These are phyloP conservation scores for Brachyrhaphis roseni DNA, from an alignment of 2,797 vertebrate genomes.

Conservation along the genomic window DNA sequence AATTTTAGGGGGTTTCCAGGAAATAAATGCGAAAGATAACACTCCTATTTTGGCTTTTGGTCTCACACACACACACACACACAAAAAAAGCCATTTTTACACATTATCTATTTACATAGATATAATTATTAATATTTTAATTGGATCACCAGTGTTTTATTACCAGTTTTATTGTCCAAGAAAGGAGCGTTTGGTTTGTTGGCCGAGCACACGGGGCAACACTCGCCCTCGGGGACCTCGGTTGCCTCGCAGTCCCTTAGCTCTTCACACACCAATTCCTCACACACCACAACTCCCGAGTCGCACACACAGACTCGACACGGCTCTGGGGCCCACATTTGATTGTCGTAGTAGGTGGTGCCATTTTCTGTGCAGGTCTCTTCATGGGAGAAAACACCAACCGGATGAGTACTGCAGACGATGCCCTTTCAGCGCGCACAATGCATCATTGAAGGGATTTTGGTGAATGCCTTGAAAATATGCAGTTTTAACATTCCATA, in stretches of 20 bases:
- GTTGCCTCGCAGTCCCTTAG: constrained; percentile 28
- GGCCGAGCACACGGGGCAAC: constrained; percentile 49
- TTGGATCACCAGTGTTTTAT: constrained; percentile 15
- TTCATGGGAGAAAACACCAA: constrained; percentile 45
- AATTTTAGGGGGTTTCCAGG: not conserved
- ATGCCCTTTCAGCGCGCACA: constrained; percentile 15
- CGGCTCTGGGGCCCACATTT: constrained; percentile 49
- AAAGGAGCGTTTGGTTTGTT: constrained; percentile 24
- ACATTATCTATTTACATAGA: not conserved
- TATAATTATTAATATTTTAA: not conserved
- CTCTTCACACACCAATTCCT: constrained; percentile 56
- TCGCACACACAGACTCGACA: constrained; percentile 51
- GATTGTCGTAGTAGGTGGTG: constrained; percentile 39
- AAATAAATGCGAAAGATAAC: not conserved
- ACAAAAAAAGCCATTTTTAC: no score
- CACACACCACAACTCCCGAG: constrained; percentile 42
- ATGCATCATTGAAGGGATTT: constrained; percentile 27
- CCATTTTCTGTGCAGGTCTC: constrained; percentile 46
- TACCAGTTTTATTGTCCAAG: constrained; percentile 37
- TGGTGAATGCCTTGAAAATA: not conserved
- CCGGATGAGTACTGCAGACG: constrained; percentile 11
- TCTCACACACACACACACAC: no score
- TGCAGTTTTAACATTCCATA: not conserved
- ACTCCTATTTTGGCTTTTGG: not conserved
- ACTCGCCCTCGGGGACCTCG: constrained; percentile 39